Evolutionary conservation across 1,140 invertebrate species (phyloP).

Genomic region (Anadara kagoshimensis): DNA sequence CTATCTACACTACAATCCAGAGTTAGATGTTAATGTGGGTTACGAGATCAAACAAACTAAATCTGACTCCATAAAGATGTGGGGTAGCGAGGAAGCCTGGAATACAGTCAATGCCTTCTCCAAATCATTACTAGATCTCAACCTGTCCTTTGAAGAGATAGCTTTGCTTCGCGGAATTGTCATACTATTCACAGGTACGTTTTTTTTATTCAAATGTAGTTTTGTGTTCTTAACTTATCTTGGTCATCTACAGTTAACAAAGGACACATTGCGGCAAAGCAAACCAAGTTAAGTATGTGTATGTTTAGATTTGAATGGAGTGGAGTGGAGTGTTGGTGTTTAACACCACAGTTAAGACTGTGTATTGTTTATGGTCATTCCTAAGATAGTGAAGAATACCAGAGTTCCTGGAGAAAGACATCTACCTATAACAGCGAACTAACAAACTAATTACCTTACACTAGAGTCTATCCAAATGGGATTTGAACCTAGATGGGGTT

Average conservation of each 20-base stretch:
- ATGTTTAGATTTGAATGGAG: not conserved
- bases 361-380: too few relatives aligned
- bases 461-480: not conserved
- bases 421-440: too few relatives aligned
- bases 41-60: constrained; percentile 36
- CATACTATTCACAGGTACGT: constrained; percentile 46
- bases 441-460: too few relatives aligned
- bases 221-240: not conserved
- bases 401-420: too few relatives aligned
- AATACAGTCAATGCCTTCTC: constrained; percentile 39
- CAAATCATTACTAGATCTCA: constrained; percentile 37
- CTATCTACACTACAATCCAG: constrained; percentile 43
- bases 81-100: constrained; percentile 43
- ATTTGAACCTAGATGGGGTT: too few relatives aligned
- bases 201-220: not conserved
- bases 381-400: too few relatives aligned
- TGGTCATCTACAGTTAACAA: too few relatives aligned
- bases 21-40: constrained; percentile 21
- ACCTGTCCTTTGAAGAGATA: constrained; percentile 49
- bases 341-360: not conserved
- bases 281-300: not conserved
- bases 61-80: constrained; percentile 31
- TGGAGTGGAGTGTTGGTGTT: not conserved
- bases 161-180: constrained; percentile 52
- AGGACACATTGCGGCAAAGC: not conserved